Evolutionary conservation across 1,140 invertebrate genomes (phyloP).

Genomic region (Drosophila sproati): DNA sequence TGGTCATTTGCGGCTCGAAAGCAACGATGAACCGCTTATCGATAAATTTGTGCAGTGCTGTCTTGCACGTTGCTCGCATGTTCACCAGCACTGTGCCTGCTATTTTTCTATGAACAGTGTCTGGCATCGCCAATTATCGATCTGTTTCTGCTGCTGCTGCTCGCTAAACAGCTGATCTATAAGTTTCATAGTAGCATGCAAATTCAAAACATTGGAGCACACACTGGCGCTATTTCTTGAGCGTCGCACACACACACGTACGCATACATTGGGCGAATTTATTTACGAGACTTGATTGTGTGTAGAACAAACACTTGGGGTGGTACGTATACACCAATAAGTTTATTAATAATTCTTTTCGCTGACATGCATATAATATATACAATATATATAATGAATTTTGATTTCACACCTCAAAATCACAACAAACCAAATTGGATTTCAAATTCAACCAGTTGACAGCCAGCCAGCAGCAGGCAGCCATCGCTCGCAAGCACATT

Average conservation of each 20-base stretch:
- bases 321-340: constrained; percentile 48
- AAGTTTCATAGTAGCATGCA: constrained; percentile 15
- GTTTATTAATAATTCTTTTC: constrained; percentile 75
- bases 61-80: not conserved
- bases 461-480: constrained; percentile 13
- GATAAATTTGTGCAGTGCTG: constrained; percentile 10
- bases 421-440: constrained; percentile 53
- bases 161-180: constrained; percentile 17
- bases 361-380: constrained; percentile 3
- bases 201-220: constrained; percentile 52
- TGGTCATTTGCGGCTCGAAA: not conserved
- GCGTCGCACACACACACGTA: constrained; percentile 2
- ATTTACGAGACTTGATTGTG: constrained; percentile 23
- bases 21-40: constrained; percentile 5
- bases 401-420: constrained; percentile 31
- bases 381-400: not conserved
- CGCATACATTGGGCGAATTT: constrained; percentile 18
- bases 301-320: constrained; percentile 8
- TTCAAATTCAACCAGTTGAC: constrained; percentile 28
- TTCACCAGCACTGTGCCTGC: not conserved
- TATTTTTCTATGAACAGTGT: not conserved
- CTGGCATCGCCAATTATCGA: constrained; percentile 8
- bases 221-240: constrained; percentile 39
- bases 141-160: not conserved
- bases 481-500: constrained; percentile 29